Evolutionary conservation across 2,888 invertebrate species (phyloP), one percentile per base, ranked within the genome.

Genomic region (Catocala nupta): DNA sequence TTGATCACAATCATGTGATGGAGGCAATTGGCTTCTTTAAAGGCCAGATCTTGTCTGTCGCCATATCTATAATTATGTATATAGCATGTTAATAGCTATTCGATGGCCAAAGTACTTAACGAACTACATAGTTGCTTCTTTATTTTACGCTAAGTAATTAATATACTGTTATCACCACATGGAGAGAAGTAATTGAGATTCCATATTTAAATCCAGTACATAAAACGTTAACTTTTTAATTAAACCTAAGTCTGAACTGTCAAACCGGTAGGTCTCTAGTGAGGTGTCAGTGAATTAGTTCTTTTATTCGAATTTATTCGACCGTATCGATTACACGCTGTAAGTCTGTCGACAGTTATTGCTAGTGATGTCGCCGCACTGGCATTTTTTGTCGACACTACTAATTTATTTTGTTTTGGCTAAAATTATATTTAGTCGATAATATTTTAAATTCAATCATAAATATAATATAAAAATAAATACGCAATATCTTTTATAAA

Each of bases 251-350:
- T 25, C 9, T 9, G 9, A 39, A 39, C 36, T 39, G 36, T 39
- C 36, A 39, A 39, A 39, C 36, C 36, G 36, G 36, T 39, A 39
- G 36, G 36, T 39, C 36, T 7, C 12, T 48, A 48, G 13, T 48
- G 10, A 13, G 6, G 13, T 13, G 45, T 5, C 12, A 9, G 5
- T 13, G 13, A 5, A 16, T 48, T 48, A 25, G 8, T 48, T 25
- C 48, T 25, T 58, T 52, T 50, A 50, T 45, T 36, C 61, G 45
- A 62, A 11, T 47, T 45, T 47, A 55, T 53, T 36, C 10, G 6
- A 42, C 16, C 55, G 62, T 62, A 56, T 56, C 56, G 56, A 50
- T 55, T 56, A 52, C 56, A 49, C 49, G 49, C 34, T 13, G 8
- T 11, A 33, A 49, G 5, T 6, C 49, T 49, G 34, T 33, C 34